Evolutionary conservation across 2,113 vertebrate genomes (phyloP).

Genomic region (Periophthalmus modestus): DNA sequence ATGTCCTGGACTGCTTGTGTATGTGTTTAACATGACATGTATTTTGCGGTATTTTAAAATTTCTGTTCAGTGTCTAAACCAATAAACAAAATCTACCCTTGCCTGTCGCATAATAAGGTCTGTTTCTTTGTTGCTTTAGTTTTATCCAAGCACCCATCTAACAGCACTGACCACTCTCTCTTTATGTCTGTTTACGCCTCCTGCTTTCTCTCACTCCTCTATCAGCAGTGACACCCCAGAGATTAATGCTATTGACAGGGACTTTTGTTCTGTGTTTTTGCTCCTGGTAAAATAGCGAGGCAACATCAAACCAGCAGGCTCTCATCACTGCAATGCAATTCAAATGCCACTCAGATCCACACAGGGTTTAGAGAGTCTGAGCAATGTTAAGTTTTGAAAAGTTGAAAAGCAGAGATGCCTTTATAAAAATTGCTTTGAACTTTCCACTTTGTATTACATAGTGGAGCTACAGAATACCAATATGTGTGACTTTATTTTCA

Average conservation of each 20-base stretch:
- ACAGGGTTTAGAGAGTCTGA: background rate
- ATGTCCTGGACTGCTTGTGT: no score
- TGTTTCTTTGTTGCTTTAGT: background rate
- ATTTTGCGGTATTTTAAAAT: no score
- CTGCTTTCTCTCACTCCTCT: background rate
- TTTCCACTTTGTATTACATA: background rate
- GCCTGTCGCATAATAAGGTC: no score
- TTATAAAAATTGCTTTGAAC: background rate
- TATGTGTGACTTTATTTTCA: no score
- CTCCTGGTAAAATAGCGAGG: background rate
- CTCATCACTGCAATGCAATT: background rate
- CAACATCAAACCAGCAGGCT: background rate
- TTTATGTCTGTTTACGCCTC: background rate
- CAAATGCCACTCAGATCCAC: background rate
- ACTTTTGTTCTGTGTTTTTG: background rate
- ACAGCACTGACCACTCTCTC: background rate
- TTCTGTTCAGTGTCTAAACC: no score
- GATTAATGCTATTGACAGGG: background rate
- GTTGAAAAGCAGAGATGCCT: background rate
- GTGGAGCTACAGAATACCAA: background rate
- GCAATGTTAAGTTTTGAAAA: background rate
- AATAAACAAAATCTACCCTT: no score
- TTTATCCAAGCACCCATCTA: background rate
- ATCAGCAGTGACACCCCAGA: background rate
- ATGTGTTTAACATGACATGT: no score